These are phyloP conservation scores for Cremastobaeus sp. DNA, from an alignment of 2,888 invertebrate genomes.

Conservation along the genomic window DNA sequence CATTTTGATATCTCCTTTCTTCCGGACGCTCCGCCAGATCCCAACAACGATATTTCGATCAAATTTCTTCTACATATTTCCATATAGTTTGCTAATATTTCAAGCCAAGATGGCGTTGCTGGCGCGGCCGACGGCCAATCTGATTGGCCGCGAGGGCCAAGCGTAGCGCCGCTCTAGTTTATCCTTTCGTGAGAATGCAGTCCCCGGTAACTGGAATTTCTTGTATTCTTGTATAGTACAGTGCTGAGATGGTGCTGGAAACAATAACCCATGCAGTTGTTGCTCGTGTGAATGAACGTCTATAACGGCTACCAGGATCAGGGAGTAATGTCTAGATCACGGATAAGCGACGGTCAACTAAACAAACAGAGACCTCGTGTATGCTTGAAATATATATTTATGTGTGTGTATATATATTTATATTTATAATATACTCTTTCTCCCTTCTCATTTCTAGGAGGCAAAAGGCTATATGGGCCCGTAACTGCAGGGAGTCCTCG, in stretches of 20 bases:
- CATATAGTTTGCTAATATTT: slow-evolving; percentile 72
- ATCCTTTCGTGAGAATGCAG: slow-evolving; percentile 19
- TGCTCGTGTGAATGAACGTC: slow-evolving; percentile 26
- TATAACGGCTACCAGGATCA: slow-evolving; percentile 26
- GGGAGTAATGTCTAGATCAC: background rate
- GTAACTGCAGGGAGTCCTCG: slow-evolving; percentile 11
- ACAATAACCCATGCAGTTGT: slow-evolving; percentile 42
- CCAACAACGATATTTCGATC: slow-evolving; percentile 74
- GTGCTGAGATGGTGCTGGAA: slow-evolving; percentile 32
- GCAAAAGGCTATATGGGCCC: slow-evolving; percentile 37
- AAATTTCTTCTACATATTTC: slow-evolving; percentile 74
- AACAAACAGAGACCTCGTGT: background rate
- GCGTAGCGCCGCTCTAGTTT: slow-evolving; percentile 14
- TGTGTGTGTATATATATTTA: slow-evolving; percentile 22
- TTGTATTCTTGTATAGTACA: slow-evolving; percentile 39
- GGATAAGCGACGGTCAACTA: slow-evolving; percentile 5
- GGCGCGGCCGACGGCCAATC: background rate
- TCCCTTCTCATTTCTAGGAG: slow-evolving; percentile 45
- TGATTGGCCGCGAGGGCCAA: background rate
- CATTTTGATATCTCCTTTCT: too few relatives aligned
- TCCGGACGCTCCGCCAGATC: too few relatives aligned
- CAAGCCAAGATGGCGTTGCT: slow-evolving; percentile 60
- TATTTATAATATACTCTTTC: slow-evolving; percentile 50
- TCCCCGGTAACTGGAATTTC: slow-evolving; percentile 45
- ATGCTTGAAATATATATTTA: slow-evolving; percentile 28